Conservation (phyloP, 2,888 invertebrate genomes). For the Chouioia cunea region DNA sequence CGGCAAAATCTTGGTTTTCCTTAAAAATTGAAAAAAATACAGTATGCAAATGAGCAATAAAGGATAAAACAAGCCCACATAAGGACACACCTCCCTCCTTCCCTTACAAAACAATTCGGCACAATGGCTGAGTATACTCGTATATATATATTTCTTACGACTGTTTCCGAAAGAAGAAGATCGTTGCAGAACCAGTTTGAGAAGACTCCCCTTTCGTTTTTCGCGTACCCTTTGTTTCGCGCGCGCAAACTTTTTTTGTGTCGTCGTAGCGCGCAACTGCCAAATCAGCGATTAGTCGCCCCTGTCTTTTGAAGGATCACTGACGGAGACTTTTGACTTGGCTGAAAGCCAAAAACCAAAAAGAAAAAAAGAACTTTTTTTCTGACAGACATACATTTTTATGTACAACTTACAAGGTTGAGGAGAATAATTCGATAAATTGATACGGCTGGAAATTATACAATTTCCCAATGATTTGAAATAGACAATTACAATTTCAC, state of each 20-base stretch:
- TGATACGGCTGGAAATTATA: no score
- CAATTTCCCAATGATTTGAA: no score
- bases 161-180: neutral
- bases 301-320: conserved; percentile 17
- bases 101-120: conserved; percentile 12
- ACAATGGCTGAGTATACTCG: conserved; percentile 10
- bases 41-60: neutral
- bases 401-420: no score
- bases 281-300: conserved; percentile 34
- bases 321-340: conserved; percentile 1
- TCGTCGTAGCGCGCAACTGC: conserved; percentile 23
- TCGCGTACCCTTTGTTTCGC: conserved; percentile 36
- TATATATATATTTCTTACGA: conserved; percentile 18
- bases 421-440: no score
- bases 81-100: neutral
- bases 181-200: conserved; percentile 39
- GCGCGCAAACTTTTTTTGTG: conserved; percentile 3
- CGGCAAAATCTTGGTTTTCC: neutral
- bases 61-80: neutral
- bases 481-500: no score
- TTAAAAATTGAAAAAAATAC: neutral
- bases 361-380: no score
- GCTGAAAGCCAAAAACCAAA: conserved; percentile 8
- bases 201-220: conserved; percentile 28
- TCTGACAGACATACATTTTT: no score